Percentiles rank a stretch among this genome's conserved stretches.
phyloP scores from a whole-genome alignment of 30 jellyfish, hydroid and myxozoan genomes.

The Aurelia coerulea region DNA sequence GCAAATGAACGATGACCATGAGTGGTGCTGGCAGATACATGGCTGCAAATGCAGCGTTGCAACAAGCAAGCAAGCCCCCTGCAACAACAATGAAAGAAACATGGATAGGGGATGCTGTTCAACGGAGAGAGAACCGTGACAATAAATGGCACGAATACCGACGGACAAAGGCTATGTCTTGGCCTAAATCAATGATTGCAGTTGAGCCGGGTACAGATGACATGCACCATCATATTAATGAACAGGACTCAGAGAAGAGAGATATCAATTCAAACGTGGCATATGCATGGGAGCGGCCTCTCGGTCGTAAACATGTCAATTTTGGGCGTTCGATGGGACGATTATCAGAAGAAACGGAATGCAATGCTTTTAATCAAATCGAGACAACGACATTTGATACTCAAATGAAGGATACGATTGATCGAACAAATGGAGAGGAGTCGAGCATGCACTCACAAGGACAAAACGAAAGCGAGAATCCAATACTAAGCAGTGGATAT shows the following conservation, averaged over 20 bases:
- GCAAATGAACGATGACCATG: background rate
- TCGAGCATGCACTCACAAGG: background rate
- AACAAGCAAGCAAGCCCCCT: conserved; percentile 11
- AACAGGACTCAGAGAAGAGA: background rate
- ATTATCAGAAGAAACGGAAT: conserved; percentile 6
- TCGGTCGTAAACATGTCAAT: background rate
- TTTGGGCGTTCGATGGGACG: conserved; percentile 32
- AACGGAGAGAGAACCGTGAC: conserved; percentile 1
- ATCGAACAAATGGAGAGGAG: background rate
- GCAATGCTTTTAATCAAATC: background rate
- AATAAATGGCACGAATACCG: conserved; percentile 39
- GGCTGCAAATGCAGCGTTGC: background rate
- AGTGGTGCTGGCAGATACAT: background rate
- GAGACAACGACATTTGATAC: background rate
- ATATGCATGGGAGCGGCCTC: background rate
- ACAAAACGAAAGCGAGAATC: background rate
- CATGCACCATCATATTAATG: background rate
- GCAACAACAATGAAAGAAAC: conserved; percentile 1
- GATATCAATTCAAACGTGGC: background rate
- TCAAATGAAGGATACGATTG: background rate
- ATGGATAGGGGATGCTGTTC: conserved; percentile 8
- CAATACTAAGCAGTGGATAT: conserved; percentile 1
- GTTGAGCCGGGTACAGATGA: background rate
- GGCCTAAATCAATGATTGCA: conserved; percentile 73
- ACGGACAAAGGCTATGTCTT: conserved; percentile 72